Evolutionary conservation across 2,888 invertebrate genomes (phyloP).

Genomic region (Urechis unicinctus): DNA sequence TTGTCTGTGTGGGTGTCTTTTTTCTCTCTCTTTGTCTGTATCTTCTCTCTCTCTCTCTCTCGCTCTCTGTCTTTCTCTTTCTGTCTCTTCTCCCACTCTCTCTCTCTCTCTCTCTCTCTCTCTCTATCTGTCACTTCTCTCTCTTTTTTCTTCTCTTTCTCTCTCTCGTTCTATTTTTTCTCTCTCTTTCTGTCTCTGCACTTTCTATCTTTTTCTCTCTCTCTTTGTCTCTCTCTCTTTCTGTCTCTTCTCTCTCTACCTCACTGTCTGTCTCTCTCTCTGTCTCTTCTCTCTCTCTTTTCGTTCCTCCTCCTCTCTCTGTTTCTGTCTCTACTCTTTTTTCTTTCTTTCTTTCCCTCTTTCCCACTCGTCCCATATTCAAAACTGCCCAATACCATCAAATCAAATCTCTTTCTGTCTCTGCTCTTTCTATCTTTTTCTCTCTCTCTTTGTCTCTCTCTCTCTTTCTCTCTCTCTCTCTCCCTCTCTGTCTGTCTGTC

Average conservation of each 20-base stretch:
- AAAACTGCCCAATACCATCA: too few relatives aligned
- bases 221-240: too few relatives aligned
- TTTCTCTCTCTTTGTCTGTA: too few relatives aligned
- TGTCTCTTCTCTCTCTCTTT: background rate
- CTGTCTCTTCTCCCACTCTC: background rate
- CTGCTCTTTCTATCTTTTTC: background rate
- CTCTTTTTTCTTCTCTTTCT: background rate
- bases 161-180: background rate
- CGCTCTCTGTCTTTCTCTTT: too few relatives aligned
- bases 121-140: background rate
- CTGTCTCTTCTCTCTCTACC: too few relatives aligned
- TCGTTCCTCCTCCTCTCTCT: background rate
- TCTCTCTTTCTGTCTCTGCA: background rate
- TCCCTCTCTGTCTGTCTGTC: background rate
- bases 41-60: too few relatives aligned
- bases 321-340: background rate
- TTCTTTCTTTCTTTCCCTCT: background rate
- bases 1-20: too few relatives aligned
- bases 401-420: background rate
- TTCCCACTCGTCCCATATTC: too few relatives aligned
- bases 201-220: background rate
- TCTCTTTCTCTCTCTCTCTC: background rate
- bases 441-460: too few relatives aligned
- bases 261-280: background rate
- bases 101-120: background rate